These are phyloP conservation scores for Tursiops truncatus DNA, from an alignment of 2,113 vertebrate genomes.

Conservation along the genomic window DNA sequence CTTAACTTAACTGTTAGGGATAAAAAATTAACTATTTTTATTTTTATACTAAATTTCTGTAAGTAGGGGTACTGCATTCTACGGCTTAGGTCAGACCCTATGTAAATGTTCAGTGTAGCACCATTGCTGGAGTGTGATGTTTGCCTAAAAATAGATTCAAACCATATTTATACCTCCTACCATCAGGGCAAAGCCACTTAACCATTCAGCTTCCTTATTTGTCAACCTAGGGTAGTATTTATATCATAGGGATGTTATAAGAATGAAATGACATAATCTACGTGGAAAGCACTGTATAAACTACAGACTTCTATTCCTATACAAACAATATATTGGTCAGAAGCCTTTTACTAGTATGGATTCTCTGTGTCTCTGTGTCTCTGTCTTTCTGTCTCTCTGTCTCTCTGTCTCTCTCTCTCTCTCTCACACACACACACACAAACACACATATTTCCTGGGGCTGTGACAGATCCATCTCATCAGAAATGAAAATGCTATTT, in stretches of 20 bases:
- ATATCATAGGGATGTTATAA: not conserved
- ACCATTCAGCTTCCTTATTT: not conserved
- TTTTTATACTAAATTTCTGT: not conserved
- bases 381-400: not conserved
- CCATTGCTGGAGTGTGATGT: not conserved
- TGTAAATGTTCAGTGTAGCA: not conserved
- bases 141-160: not conserved
- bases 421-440: not conserved
- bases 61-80: not conserved
- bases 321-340: not conserved
- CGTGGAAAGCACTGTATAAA: not conserved
- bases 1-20: not conserved
- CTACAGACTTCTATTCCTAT: not conserved
- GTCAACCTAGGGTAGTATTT: not conserved
- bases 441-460: not conserved
- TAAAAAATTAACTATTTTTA: not conserved
- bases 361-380: not conserved
- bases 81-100: not conserved
- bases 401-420: not conserved
- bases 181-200: not conserved
- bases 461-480: not conserved
- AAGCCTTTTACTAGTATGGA: not conserved
- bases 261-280: not conserved
- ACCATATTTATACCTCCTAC: not conserved
- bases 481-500: constrained; percentile 26